Evolutionary conservation across 2,113 vertebrate species (phyloP), one percentile per base, ranked within the genome.

Genomic region (Stigmatopora argus): DNA sequence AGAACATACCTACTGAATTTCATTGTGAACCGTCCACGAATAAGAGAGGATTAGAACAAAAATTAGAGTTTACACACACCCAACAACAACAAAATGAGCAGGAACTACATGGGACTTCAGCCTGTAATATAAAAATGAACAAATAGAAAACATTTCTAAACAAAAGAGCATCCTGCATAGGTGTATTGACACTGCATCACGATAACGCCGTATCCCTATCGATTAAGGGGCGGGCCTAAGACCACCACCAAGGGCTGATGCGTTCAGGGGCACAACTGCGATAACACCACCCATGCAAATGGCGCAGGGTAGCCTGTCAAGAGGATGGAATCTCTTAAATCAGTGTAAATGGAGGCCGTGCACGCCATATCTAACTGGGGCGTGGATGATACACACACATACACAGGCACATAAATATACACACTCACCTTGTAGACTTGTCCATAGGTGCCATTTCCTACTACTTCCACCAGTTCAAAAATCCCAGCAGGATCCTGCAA

Each of bases 351-450:
- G 77, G 65, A 69, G 17, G 69, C 53, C 19, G 26, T 56, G 69
- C 23, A 38, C 19, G 65, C 65, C 21, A 66, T 64, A 60, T 72
- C 62, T 75, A 3, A 65, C 65, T 45, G 61, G 81, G 84, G 78
- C 74, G 83, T 83, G 84, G 84, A 82, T 75, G 78, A 44, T 26
- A 26, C 88, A 65, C 89, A 65, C 59, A 52, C 78, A 93, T 90
- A 66, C 12, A 49, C n/a, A 41, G 10, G 51, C 8, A n/a, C 4
- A 15, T 62, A 10, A 3, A 49, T 46, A 53, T 35, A 67, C 19
- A 72, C 81, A 94, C 94, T 74, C 89, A 95, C 94, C 94, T 95
- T 95, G 78, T 94, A 95, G 69, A 95, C 94, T 89, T 95, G 94
- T 78, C 94, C 94, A 26, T 95, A 95, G 61, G 94, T 95, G 65